Evolutionary conservation across 2,113 vertebrate genomes (phyloP), one percentile per base, ranked within the genome.

Genomic region (Sturnira hondurensis): DNA sequence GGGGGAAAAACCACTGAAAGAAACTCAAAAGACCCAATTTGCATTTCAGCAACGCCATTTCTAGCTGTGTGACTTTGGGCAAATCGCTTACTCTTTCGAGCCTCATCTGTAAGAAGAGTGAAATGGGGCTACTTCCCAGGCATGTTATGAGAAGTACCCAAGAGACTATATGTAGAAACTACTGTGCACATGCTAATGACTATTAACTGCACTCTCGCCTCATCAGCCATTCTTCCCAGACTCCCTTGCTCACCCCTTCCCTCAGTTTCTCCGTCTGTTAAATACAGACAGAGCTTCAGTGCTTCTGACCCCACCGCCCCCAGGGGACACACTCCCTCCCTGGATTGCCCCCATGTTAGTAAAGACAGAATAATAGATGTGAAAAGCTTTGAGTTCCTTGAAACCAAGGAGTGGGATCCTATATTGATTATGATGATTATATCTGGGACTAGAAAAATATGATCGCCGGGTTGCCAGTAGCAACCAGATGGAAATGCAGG

Each of bases 391-490:
- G 58, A 92, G 78, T 77, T 95, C 63, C 74, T 97, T 96, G 82
- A 94, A 96, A 96, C 81, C 81, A 67, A 96, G 83, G 86, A 96
- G 91, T 97, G 68, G 93, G 86, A 97, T 97, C 65, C 82, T 96
- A 12, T 97, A 98, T 98, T 97, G 97, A 98, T 98, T 97, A 98
- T 94, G 94, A 96, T 96, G 97, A 97, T 97, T 97, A 94, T 98
- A 97, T 97, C 95, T 96, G 93, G 63, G 93, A 84, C 95, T 97
- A 88, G 96, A 88, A 97, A 97, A 97, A 91, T 89, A 85, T 95
- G 96, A 97, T 97, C 97, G 97, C 92, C 82, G 96, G 93, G 97
- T 98, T 97, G 96, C 96, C 96, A 95, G 3, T 95, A 91, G 97
- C 97, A 98, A 98, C 97, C 85, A 95, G 96, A 97, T 89, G 86